Base-by-base conservation (phyloP, 2,113 vertebrate genomes). In the Peromyscus polionotus region DNA sequence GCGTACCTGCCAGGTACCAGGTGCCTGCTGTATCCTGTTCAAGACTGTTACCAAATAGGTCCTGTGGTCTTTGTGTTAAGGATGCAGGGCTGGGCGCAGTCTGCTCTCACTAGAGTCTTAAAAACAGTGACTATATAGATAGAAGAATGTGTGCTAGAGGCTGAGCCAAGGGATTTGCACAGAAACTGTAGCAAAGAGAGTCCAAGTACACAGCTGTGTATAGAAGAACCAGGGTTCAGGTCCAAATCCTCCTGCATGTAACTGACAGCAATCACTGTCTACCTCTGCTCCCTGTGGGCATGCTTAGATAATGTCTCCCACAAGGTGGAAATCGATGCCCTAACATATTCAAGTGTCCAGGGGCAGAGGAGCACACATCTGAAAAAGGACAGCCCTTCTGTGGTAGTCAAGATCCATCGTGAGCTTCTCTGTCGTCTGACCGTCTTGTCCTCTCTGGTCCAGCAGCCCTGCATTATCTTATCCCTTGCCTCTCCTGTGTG, bases 291-390 rank as follows among this genome's bases (percentile, higher is more conserved):
- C 59, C 45, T 54, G 3, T 20, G n/a, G 22, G 36, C 67, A 12
- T 67, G n/a, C 48, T 39, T 14, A 2, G 20, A 33, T 14, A 12
- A 17, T 24, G 36, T 0, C 0, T 73, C 79, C 31, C 0, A 0
- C 42, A 26, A 3, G 1, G 61, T 33, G 75, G 67, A 72, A 26
- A 7, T 20, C 12, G 17, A 54, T 51, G 9, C 12, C 54, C 65
- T 59, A 0, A 33, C 10, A 72, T 72, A 83, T 4, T 16, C 5
- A 42, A 6, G 31, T 28, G 36, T 13, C 0, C 17, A 68, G 17
- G 28, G 28, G 1, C n/a, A 9, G 36, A 33, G 19, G 63, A 8
- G 28, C 39, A 88, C 39, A 45, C 83, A n/a, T 2, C 5, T 76
- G 11, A 42, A 65, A 77, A 61, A 92, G 12, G 24, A 22, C 4